These are phyloP conservation scores for Pseudomyrmex concolor DNA, from an alignment of 1,140 invertebrate genomes.

Conservation along the genomic window DNA sequence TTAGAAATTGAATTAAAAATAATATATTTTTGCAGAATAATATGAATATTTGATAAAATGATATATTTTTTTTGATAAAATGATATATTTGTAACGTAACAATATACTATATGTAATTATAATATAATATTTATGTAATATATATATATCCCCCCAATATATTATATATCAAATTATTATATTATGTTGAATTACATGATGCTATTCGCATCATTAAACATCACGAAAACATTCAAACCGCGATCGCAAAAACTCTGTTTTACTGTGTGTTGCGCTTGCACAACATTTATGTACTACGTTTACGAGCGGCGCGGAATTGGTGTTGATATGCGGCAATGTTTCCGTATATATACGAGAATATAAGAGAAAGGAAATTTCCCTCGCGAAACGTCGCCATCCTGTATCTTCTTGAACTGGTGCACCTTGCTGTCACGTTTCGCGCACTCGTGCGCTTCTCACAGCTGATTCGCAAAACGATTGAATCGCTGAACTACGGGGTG, in stretches of 20 bases:
- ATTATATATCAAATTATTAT: too few relatives aligned
- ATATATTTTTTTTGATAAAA: too few relatives aligned
- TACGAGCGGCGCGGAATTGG: background rate
- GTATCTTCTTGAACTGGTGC: constrained; percentile 38
- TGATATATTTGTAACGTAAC: background rate
- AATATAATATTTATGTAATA: background rate
- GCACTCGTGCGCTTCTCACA: constrained; percentile 4
- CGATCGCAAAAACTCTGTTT: constrained; percentile 1
- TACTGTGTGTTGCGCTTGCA: background rate
- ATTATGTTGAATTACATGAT: too few relatives aligned
- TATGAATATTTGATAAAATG: background rate
- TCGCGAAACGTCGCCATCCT: constrained; percentile 16
- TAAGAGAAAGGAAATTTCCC: constrained; percentile 68
- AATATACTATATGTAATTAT: background rate
- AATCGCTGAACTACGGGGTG: background rate
- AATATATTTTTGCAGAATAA: background rate
- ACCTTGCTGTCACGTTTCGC: constrained; percentile 45
- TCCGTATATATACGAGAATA: constrained; percentile 43
- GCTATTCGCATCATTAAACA: constrained; percentile 1
- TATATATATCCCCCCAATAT: too few relatives aligned
- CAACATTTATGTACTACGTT: constrained; percentile 1
- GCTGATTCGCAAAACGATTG: constrained; percentile 24
- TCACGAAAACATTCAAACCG: background rate
- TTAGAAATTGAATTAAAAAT: background rate
- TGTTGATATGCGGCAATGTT: constrained; percentile 18